Evolutionary conservation across 2,113 vertebrate genomes (phyloP), one percentile per base, ranked within the genome.

Genomic region (Jaculus jaculus): DNA sequence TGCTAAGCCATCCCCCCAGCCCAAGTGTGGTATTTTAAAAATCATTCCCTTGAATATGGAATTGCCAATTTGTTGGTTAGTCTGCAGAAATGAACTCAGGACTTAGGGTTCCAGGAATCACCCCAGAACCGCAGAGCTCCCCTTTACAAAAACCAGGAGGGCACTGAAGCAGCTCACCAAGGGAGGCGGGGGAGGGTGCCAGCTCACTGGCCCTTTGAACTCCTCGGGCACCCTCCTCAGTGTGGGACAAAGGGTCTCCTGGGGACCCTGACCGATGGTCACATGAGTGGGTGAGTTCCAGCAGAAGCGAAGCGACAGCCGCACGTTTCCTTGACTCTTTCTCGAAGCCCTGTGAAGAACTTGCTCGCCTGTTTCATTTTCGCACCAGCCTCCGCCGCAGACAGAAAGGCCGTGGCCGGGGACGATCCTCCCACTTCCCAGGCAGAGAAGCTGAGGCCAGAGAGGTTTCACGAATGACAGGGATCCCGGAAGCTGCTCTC

Each of bases 291-390:
- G n/a, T n/a, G n/a, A n/a, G n/a, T n/a, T n/a, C n/a, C n/a, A 47
- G 8, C 42, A 47, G 42, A 47, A 8, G 42, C 42, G 8, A 47
- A 47, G 42, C 42, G 8, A 47, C 42, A 47, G 8, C 42, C 42
- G 0, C 3, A 1, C 0, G 1, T 73, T n/a, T 24, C 20, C 28
- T 47, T 23, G 30, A 5, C 4, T 2, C 12, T 21, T 74, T 58
- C 63, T 39, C 28, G 39, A n/a, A 34, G n/a, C 17, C 11, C 63
- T 20, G 30, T 47, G 28, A 2, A 34, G 24, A 5, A 4, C 3
- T 9, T 1, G 8, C 0, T 0, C 11, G 54, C 13, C 61, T 10
- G n/a, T n/a, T 72, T 79, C 61, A 30, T 3, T 51, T 26, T 32
- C 47, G 60, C 30, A 16, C 2, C 37, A n/a, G 77, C n/a, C 77